Evolutionary conservation across 2,888 invertebrate species (phyloP), one percentile per base, ranked within the genome.

Genomic region (Hypselothyrea guttata): DNA sequence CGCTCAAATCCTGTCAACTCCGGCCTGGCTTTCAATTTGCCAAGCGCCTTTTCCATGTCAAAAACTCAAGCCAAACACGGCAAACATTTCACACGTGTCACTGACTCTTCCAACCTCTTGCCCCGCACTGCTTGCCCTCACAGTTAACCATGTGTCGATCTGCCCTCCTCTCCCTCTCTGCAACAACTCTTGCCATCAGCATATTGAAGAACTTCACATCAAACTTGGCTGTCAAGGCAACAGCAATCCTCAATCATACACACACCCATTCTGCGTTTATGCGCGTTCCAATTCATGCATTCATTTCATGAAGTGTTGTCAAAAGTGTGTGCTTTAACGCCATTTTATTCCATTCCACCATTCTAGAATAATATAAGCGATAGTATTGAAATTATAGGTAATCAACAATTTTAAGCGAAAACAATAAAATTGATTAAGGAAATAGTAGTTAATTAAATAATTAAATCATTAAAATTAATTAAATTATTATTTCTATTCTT

Each of bases 11-110:
- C 79, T 71, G 76, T 69, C 83, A 74, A 68, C 68, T 71, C 64
- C 54, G 46, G 62, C 79, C 52, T 71, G 58, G 68, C 68, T 73
- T 65, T 73, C 79, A 75, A 78, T 78, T 78, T 78, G 73, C 65
- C 71, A 49, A 42, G 63, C 61, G 59, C 59, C 67, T 67, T 71
- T 75, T 75, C 71, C 71, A 41, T 79, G 79, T 76, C 83, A 76
- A 69, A 70, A 77, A 51, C 64, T 58, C 30, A 40, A 64, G 47
- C 42, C 49, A 41, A 61, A 64, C 71, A 69, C 57, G 63, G 51
- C 75, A 72, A 83, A 71, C 77, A 82, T 77, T 74, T 84, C 75
- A 75, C 79, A 75, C 85, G 64, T 75, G 72, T 73, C 74, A 86
- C 75, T 73, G 82, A 82, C 64, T 68, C 72, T 63, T 55, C 61